Percentiles rank a stretch among this genome's conserved stretches.
These are phyloP conservation scores for Pyrgus malvae DNA, from an alignment of 2,888 invertebrate species.

Conservation along the genomic window DNA sequence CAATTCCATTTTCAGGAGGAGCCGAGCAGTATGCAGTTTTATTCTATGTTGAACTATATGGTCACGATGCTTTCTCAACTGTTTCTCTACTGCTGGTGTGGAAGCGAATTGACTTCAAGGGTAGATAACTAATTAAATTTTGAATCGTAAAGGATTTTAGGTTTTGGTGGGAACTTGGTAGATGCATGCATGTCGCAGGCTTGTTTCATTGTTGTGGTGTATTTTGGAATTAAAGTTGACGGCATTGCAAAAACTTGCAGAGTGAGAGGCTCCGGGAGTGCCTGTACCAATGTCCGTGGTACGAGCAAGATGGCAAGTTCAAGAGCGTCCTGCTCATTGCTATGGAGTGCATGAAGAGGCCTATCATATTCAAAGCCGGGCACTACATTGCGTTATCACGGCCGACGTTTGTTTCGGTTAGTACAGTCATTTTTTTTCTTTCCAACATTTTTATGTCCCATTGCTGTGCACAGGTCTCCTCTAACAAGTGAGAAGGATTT, in stretches of 20 bases:
- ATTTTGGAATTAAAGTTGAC: background rate
- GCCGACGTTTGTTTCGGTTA: conserved; percentile 76
- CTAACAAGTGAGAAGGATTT: no score
- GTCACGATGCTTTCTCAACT: conserved; percentile 77
- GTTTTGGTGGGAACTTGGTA: background rate
- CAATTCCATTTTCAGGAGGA: conserved; percentile 46
- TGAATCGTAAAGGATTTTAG: no score
- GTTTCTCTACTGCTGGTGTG: conserved; percentile 79
- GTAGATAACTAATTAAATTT: conserved; percentile 39
- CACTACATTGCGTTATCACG: conserved; percentile 75
- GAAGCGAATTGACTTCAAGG: conserved; percentile 69
- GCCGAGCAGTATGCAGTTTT: conserved; percentile 66
- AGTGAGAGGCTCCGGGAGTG: conserved; percentile 72
- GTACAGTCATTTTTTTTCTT: no score
- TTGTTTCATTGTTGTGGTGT: no score
- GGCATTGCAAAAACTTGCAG: no score
- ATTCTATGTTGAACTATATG: conserved; percentile 67
- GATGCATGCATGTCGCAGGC: no score
- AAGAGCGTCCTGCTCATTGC: conserved; percentile 67
- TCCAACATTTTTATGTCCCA: no score
- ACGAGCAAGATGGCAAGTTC: conserved; percentile 68
- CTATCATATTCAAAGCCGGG: conserved; percentile 76
- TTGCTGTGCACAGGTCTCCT: no score
- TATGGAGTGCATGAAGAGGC: conserved; percentile 74
- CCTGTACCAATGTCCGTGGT: conserved; percentile 80